A percentile compares a stretch with the other conserved stretches of the same genome.
These are phyloP conservation scores for Halcyon smyrnensis DNA, from an alignment of 2,797 vertebrate genomes.

Conservation along the genomic window DNA sequence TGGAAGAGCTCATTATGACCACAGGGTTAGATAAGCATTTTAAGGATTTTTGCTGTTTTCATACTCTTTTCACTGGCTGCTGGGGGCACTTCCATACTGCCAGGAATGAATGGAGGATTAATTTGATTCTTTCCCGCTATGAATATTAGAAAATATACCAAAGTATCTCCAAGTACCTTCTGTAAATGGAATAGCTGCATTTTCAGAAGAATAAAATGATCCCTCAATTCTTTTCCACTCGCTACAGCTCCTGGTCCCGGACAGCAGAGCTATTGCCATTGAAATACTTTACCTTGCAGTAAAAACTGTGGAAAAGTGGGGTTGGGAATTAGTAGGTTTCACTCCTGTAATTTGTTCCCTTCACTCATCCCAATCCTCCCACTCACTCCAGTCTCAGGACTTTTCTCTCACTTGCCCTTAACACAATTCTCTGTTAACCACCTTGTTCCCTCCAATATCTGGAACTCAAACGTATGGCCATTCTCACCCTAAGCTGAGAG, in stretches of 20 bases:
- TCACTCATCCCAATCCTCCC: neutral
- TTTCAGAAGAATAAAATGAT: neutral
- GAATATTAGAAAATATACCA: neutral
- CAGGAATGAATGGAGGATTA: neutral
- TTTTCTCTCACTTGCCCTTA: neutral
- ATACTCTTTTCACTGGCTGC: neutral
- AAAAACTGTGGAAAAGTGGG: neutral
- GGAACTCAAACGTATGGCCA: rapidly evolving
- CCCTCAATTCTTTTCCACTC: neutral
- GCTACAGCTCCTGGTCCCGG: neutral
- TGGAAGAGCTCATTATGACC: neutral
- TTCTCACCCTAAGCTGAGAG: neutral
- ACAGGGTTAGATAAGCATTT: neutral
- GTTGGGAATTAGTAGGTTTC: neutral
- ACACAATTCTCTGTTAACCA: neutral
- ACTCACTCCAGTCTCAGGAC: neutral
- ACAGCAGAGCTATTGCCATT: rapidly evolving
- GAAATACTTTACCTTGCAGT: neutral
- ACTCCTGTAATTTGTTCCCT: neutral
- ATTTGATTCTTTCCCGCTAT: neutral
- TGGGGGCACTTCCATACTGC: neutral
- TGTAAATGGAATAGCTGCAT: rapidly evolving
- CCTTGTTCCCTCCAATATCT: rapidly evolving
- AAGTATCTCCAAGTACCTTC: neutral
- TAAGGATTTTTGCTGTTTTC: neutral